These are phyloP conservation scores for Ischnus inquisitorius DNA, from an alignment of 2,888 invertebrate genomes.

Conservation along the genomic window DNA sequence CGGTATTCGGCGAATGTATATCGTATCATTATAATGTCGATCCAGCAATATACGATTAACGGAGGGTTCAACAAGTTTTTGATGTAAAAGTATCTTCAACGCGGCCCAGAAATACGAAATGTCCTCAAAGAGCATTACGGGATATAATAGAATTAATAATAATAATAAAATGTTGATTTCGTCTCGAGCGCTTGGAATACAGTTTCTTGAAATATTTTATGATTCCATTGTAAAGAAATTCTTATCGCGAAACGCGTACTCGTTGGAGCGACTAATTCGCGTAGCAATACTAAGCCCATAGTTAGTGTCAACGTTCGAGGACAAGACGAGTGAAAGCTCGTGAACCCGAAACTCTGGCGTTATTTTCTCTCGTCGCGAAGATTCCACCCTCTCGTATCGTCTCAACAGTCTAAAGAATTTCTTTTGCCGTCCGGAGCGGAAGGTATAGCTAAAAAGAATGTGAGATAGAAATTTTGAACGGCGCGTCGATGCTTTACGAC, in stretches of 20 bases:
- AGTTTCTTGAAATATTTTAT: too few relatives aligned
- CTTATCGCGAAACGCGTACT: not conserved
- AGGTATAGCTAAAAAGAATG: not conserved
- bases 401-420: not conserved
- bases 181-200: too few relatives aligned
- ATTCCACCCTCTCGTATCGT: not conserved
- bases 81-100: too few relatives aligned
- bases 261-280: not conserved
- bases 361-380: conserved; percentile 4
- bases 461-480: conserved; percentile 20
- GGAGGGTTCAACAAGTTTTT: too few relatives aligned
- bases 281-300: not conserved
- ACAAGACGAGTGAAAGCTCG: not conserved
- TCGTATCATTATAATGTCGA: too few relatives aligned
- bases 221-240: not conserved
- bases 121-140: too few relatives aligned
- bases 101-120: too few relatives aligned
- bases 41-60: too few relatives aligned
- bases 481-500: conserved; percentile 62
- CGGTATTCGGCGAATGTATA: not conserved
- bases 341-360: not conserved
- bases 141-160: too few relatives aligned
- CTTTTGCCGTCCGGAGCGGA: conserved; percentile 24
- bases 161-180: too few relatives aligned
- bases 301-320: not conserved